Percentiles rank a stretch among this genome's conserved stretches.
These are phyloP conservation scores for Geococcyx californianus DNA, from an alignment of 2,113 vertebrate genomes.

Conservation along the genomic window DNA sequence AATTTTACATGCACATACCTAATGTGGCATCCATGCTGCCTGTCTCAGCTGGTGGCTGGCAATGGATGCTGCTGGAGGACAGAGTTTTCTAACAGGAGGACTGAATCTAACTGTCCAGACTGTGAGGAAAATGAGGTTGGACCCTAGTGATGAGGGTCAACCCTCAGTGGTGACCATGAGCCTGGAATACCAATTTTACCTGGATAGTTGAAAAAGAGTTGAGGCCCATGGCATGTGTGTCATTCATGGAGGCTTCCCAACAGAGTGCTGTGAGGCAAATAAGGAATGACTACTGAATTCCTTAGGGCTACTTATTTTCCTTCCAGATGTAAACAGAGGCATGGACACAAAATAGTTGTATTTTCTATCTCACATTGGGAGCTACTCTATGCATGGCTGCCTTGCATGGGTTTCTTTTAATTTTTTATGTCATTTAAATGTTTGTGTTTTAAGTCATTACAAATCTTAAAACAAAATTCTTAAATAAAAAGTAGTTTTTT, in stretches of 20 bases:
- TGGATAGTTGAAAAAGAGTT: not conserved
- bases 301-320: not conserved
- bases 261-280: not conserved
- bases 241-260: not conserved
- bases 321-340: not conserved
- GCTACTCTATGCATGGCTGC: not conserved
- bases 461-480: not conserved
- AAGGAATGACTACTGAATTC: not conserved
- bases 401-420: not conserved
- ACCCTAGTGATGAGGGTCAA: not conserved
- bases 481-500: not conserved
- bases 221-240: not conserved
- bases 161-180: not conserved
- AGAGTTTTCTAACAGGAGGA: not conserved
- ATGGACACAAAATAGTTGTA: not conserved
- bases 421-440: constrained; percentile 21
- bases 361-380: not conserved
- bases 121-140: not conserved
- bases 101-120: not conserved
- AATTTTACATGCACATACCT: not conserved
- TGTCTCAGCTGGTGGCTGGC: not conserved
- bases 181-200: not conserved
- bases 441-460: not conserved
- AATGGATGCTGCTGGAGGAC: not conserved
- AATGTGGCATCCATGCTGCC: not conserved